A percentile compares a stretch with the other conserved stretches of the same genome.
Conservation (phyloP, 2,797 vertebrate species). For the Lacerta bilineata region DNA sequence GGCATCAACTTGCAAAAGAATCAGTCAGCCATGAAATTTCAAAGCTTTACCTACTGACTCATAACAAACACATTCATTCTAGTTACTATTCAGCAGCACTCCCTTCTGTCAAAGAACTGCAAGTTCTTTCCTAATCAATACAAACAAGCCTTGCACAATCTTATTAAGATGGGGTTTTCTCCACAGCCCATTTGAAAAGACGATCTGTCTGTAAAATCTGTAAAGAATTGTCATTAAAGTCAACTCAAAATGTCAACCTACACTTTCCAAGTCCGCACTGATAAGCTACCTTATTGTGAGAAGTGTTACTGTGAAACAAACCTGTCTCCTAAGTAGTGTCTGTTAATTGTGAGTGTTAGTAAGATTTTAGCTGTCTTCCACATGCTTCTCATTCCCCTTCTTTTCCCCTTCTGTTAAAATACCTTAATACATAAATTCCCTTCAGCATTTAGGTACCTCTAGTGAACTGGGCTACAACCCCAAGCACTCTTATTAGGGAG, state of each 20-base stretch:
- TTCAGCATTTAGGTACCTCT: not conserved
- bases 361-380: not conserved
- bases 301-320: not conserved
- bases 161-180: constrained; percentile 8
- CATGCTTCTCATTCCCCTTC: not conserved
- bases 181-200: constrained; percentile 34
- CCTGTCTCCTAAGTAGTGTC: no score
- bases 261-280: not conserved
- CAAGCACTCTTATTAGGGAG: not conserved
- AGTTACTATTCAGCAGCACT: not conserved
- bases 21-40: not conserved
- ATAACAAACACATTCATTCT: constrained; percentile 23
- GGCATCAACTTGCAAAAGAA: not conserved
- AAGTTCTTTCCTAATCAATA: constrained; percentile 36
- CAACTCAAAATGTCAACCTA: constrained; percentile 4
- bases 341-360: not conserved
- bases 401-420: not conserved
- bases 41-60: not conserved
- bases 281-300: not conserved
- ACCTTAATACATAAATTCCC: not conserved
- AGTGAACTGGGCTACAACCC: not conserved
- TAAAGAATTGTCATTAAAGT: constrained; percentile 6
- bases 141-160: constrained; percentile 38
- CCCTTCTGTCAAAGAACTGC: constrained; percentile 14
- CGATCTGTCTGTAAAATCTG: constrained; percentile 34